A percentile compares a stretch with the other conserved stretches of the same genome.
Evolutionary conservation across 2,113 vertebrate genomes (phyloP).

Genomic region (Neomonachus schauinslandi): DNA sequence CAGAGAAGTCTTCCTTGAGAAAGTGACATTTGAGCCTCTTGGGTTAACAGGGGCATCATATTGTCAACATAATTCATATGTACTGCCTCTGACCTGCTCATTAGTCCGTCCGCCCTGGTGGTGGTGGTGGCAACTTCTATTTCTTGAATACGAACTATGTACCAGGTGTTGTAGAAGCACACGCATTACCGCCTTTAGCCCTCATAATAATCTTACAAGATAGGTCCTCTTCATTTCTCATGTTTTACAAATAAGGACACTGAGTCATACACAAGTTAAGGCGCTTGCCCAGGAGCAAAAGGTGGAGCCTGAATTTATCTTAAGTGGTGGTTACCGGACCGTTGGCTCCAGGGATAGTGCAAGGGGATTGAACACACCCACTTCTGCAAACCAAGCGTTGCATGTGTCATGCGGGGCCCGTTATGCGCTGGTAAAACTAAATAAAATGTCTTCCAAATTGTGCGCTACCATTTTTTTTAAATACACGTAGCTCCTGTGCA

Average conservation of each 20-base stretch:
- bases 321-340: not conserved
- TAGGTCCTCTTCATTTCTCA: not conserved
- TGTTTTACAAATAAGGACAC: slow-evolving; percentile 25
- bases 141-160: not conserved
- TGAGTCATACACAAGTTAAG: not conserved
- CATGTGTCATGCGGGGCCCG: not conserved
- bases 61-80: not conserved
- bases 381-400: not conserved
- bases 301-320: not conserved
- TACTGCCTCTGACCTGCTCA: not conserved
- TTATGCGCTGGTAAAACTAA: not conserved
- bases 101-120: not conserved
- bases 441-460: not conserved
- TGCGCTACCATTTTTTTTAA: not conserved
- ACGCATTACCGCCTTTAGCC: not conserved
- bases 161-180: not conserved
- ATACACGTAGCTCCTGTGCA: not conserved
- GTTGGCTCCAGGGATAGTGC: not conserved
- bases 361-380: not conserved
- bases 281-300: not conserved
- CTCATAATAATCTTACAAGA: not conserved
- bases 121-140: not conserved
- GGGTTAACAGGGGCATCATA: not conserved
- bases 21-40: not conserved
- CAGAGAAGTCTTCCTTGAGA: not conserved